Evolutionary conservation across 2,797 vertebrate genomes (phyloP), one percentile per base, ranked within the genome.

Genomic region (Pagetopsis macropterus): DNA sequence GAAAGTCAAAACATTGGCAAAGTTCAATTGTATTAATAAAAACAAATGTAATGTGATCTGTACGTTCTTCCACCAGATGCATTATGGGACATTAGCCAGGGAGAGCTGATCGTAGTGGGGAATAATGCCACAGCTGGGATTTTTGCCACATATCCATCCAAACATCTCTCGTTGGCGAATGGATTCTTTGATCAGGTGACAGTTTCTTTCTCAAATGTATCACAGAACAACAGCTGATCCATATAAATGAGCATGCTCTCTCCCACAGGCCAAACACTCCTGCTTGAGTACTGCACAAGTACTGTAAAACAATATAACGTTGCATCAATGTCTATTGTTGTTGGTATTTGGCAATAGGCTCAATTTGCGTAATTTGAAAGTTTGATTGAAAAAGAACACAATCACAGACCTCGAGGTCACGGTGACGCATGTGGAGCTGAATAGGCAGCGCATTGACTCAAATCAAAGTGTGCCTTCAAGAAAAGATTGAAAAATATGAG

Each of bases 141-240:
- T 76, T 98, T 97, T 84, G 94, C 96, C 44, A 97, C 96, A 0
- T 97, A 95, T 61, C 96, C 96, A 0, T 96, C 96, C 33, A 86
- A 94, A n/a, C 95, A 96, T 78, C 91, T 98, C 86, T 91, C 92
- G 3, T 61, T 93, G 58, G 60, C 96, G 75, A 97, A 97, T 4
- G 95, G 96, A 83, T 95, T 97, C 87, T 95, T 97, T 75, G 95
- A 97, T 81, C 95, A 96, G 95, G 96, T 97, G 87, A 90, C 37
- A 12, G 12, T 56, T 62, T 2, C 60, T 55, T 56, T 50, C 17
- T 44, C 23, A 55, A 40, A 40, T 15, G 23, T 2, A 21, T 33
- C n/a, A 50, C 44, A 21, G 17, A 16, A 59, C 37, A 62, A 41
- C n/a, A 10, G 6, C 44, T 48, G 16, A 61, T 27, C 17, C 2